Evolutionary conservation across 2,888 invertebrate species (phyloP).

Genomic region (Salticus scenicus): DNA sequence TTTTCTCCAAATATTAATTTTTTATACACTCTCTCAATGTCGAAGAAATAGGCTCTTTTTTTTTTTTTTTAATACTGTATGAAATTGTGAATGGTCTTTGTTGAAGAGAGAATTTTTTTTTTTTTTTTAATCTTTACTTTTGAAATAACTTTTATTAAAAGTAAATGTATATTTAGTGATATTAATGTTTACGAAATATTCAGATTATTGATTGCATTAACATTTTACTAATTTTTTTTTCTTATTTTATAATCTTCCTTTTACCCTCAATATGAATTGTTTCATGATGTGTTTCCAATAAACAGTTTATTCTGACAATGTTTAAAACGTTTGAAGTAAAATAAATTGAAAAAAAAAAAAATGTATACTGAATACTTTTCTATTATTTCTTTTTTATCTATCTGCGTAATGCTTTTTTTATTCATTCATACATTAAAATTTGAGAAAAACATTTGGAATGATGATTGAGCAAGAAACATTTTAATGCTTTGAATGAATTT

Average conservation of each 20-base stretch:
- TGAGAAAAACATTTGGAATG: too few relatives aligned
- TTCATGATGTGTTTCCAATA: not conserved
- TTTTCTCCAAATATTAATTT: constrained; percentile 23
- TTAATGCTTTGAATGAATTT: too few relatives aligned
- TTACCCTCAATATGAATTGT: not conserved
- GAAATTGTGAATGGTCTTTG: constrained; percentile 1
- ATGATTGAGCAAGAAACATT: too few relatives aligned
- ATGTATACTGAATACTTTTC: too few relatives aligned
- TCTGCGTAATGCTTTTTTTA: too few relatives aligned
- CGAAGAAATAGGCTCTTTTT: not conserved
- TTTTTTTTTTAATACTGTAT: not conserved
- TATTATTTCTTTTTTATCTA: too few relatives aligned
- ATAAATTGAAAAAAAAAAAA: too few relatives aligned
- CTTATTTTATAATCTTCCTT: not conserved
- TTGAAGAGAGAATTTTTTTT: not conserved
- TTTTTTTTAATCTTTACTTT: not conserved
- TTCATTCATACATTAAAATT: too few relatives aligned
- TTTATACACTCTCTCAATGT: constrained; percentile 10
- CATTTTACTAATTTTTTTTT: not conserved
- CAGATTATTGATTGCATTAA: not conserved
- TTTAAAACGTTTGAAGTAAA: too few relatives aligned
- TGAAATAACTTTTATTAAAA: not conserved
- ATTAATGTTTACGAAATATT: not conserved
- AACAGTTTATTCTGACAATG: too few relatives aligned
- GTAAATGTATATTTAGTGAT: not conserved